These are phyloP conservation scores for Oithona nana DNA, from an alignment of 2,888 invertebrate species.

Conservation along the genomic window DNA sequence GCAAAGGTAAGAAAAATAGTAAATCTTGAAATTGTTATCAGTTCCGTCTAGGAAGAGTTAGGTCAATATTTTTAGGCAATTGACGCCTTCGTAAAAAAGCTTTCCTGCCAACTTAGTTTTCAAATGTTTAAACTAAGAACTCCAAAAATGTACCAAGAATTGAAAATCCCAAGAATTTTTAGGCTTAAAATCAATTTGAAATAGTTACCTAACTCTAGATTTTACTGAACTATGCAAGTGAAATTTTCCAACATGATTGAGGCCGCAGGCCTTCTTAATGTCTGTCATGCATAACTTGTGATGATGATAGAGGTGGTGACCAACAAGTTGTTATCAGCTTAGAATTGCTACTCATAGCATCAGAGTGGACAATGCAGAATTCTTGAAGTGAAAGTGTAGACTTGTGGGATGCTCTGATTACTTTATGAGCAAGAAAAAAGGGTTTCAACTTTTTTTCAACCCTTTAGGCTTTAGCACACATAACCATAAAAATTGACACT, in stretches of 20 bases:
- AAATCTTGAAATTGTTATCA: too few species aligned
- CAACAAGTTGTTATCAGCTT: background rate
- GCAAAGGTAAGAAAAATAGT: conserved; percentile 43
- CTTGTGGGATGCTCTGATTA: background rate
- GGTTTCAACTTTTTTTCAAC: too few species aligned
- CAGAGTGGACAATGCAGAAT: background rate
- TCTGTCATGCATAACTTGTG: background rate
- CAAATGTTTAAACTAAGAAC: background rate
- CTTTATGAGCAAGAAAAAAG: background rate
- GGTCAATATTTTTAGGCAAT: too few species aligned
- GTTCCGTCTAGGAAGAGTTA: too few species aligned
- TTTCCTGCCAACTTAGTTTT: background rate
- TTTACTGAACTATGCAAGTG: too few species aligned
- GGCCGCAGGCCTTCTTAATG: too few species aligned
- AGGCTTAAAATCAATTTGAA: too few species aligned
- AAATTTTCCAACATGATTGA: too few species aligned
- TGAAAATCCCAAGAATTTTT: background rate
- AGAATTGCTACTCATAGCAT: background rate
- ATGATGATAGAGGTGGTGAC: background rate
- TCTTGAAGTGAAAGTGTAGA: background rate
- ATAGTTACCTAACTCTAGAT: too few species aligned
- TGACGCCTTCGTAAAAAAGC: too few species aligned
- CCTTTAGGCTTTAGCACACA: too few species aligned
- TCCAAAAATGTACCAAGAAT: background rate
- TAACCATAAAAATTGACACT: too few species aligned